Base-by-base conservation (phyloP, 2,888 invertebrate genomes). In the Candidula unifasciata region DNA sequence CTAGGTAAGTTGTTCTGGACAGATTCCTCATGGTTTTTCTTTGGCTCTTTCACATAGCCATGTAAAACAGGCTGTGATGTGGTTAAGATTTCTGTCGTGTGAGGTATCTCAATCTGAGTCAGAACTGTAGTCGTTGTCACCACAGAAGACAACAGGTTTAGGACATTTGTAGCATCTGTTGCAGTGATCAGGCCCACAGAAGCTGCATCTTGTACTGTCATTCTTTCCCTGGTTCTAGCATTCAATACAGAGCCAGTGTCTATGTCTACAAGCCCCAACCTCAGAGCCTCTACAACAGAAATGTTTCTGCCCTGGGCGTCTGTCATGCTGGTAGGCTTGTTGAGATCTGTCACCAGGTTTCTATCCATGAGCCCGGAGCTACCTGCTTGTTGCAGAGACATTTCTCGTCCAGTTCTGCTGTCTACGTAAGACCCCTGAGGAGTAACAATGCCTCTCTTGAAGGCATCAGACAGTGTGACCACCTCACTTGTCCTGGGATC, bases 391-490 rank as follows among this genome's bases (percentile, higher is more conserved):
- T 96, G 95, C 89, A 97, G 94, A 44, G 96, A 95, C 87, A 97
- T 95, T 73, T 96, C 95, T 77, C 95, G 95, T 37, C 96, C 95
- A 88, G 96, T 96, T 87, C 84, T 96, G 95, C 90, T 92, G 83
- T 93, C 91, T 52, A 91, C 85, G 87, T 98, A 93, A 95, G 95
- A 92, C 95, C 96, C 91, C 93, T 96, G 96, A 93, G 97, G 97
- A 3, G 98, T 97, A 93, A 96, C 96, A 73, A 98, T 95, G 93
- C 98, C 97, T 91, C 96, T 95, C 93, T 97, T 97, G 90, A 99
- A 97, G 60, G 98, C 98, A 95, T 98, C 97, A 87, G 98, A 94
- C 87, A 98, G 95, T 30, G 97, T 97, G 44, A 98, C 95, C 92
- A 96, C 96, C 88, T 92, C 93, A 33, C 94, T 93, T 71, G 94